phyloP scores from a whole-genome alignment of 2,888 invertebrate genomes.

The Venustoraphidia nigricollis region DNA sequence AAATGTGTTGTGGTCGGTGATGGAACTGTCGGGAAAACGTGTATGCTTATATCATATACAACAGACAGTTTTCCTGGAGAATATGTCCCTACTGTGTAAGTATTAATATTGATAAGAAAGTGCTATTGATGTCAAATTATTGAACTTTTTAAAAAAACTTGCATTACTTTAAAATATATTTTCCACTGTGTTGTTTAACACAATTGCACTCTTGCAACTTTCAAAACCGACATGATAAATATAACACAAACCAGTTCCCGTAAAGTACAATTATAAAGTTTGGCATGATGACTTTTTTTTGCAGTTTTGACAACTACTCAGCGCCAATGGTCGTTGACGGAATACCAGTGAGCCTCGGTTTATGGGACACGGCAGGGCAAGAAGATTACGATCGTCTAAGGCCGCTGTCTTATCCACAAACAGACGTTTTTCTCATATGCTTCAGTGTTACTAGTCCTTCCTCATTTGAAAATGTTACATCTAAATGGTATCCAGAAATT shows the following conservation, averaged over 20 bases:
- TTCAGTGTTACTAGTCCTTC: slow-evolving; percentile 98
- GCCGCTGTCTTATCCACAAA: slow-evolving; percentile 95
- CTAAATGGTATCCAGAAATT: slow-evolving; percentile 99
- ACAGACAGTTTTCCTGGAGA: slow-evolving; percentile 88
- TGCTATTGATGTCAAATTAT: background rate
- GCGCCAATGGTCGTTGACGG: slow-evolving; percentile 98
- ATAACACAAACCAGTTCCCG: no score
- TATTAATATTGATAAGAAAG: slow-evolving; percentile 16
- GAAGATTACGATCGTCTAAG: slow-evolving; percentile 94
- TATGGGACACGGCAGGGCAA: slow-evolving; percentile 98
- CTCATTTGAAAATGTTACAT: slow-evolving; percentile 97
- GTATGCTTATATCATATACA: slow-evolving; percentile 86
- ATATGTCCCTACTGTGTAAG: slow-evolving; percentile 91
- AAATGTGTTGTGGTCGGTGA: slow-evolving; percentile 88
- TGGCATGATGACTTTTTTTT: slow-evolving; percentile 14
- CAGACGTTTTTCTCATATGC: slow-evolving; percentile 98
- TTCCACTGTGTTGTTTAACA: no score
- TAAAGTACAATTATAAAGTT: no score
- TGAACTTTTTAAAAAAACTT: background rate
- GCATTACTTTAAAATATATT: background rate
- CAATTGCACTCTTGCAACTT: no score
- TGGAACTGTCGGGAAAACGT: slow-evolving; percentile 88
- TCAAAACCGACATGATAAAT: no score
- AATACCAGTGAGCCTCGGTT: slow-evolving; percentile 86
- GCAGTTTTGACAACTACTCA: slow-evolving; percentile 95